Evolutionary conservation across 2,888 invertebrate species (phyloP).

Genomic region (Rhagonycha fulva): DNA sequence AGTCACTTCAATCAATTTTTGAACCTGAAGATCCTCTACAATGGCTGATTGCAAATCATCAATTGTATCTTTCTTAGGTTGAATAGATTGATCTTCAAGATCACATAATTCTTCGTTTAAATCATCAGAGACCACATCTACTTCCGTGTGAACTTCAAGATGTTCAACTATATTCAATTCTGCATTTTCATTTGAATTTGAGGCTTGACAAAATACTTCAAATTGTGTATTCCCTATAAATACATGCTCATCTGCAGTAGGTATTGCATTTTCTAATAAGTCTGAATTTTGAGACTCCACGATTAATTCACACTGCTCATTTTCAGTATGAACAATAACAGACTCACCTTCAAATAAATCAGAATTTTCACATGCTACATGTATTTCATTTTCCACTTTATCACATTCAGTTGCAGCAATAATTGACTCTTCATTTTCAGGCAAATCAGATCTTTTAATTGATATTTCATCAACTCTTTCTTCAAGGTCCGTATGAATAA

Average conservation of each 20-base stretch:
- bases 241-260: background rate
- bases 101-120: background rate
- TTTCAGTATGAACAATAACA: background rate
- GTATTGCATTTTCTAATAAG: background rate
- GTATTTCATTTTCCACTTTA: background rate
- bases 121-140: background rate
- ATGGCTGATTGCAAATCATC: background rate
- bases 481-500: background rate
- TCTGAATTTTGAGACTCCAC: too few relatives aligned
- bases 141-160: background rate
- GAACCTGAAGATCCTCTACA: background rate
- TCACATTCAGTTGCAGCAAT: background rate
- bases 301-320: background rate
- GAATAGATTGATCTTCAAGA: background rate
- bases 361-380: background rate
- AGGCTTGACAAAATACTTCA: background rate
- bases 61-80: background rate
- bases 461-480: background rate
- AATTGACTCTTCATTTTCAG: background rate
- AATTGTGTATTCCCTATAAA: background rate
- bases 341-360: background rate
- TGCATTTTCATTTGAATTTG: background rate
- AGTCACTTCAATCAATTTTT: background rate
- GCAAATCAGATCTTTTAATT: background rate
- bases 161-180: background rate